Conservation (phyloP, 2,888 invertebrate species). For the Sarcophaga variegata region DNA sequence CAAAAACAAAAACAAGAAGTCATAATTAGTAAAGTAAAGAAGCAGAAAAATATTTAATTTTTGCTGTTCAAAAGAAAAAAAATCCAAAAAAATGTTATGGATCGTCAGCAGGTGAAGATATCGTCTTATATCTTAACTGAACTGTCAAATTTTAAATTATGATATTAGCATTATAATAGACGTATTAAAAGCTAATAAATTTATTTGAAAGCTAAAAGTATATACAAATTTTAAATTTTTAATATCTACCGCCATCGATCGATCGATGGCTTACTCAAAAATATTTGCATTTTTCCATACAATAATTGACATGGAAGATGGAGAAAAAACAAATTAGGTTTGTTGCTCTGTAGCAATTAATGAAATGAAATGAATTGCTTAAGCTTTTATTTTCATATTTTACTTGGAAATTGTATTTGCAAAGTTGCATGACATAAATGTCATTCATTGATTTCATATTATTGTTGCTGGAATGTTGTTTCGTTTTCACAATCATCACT, state of each 20-base stretch:
- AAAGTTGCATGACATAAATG: slow-evolving; percentile 52
- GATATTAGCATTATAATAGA: slow-evolving; percentile 34
- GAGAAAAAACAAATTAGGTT: no score
- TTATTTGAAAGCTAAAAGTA: neutral
- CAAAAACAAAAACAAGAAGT: neutral
- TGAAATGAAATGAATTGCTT: no score
- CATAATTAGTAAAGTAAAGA: neutral
- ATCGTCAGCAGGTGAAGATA: no score
- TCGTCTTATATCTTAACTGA: neutral
- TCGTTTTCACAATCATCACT: slow-evolving; percentile 45
- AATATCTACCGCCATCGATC: no score
- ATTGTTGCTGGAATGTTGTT: slow-evolving; percentile 30
- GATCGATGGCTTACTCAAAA: no score
- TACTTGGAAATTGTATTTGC: no score
- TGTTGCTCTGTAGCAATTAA: no score
- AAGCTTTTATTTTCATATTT: no score
- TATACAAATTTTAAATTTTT: no score
- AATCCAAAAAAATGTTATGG: neutral
- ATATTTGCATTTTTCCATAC: no score
- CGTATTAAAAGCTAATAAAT: slow-evolving; percentile 39
- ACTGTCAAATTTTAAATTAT: slow-evolving; percentile 23
- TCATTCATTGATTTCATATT: slow-evolving; percentile 44
- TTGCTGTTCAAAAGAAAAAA: neutral
- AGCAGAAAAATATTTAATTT: neutral
- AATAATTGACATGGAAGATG: no score